Conservation (phyloP, 2,113 vertebrate genomes). For the Amazona guildingii region DNA sequence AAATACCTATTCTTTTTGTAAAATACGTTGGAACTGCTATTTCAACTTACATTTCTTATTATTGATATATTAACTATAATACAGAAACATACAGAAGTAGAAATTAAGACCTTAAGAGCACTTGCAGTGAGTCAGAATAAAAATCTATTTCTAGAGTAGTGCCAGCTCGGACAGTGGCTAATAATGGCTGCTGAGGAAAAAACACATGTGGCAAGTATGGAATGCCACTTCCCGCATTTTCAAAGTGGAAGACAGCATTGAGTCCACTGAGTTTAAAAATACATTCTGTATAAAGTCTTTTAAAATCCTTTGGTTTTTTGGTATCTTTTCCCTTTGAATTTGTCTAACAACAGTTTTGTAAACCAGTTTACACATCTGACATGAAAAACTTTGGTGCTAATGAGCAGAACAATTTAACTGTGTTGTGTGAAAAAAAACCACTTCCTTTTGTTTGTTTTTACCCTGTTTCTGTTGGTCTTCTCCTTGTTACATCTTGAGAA, state of each 20-base stretch:
- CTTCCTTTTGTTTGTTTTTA: not conserved
- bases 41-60: not conserved
- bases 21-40: not conserved
- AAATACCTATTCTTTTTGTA: not conserved
- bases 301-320: not conserved
- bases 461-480: not conserved
- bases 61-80: not conserved
- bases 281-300: not conserved
- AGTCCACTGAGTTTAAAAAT: not conserved
- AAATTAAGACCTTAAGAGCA: not conserved
- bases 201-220: not conserved
- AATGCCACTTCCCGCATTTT: slow-evolving; percentile 12
- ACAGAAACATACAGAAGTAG: not conserved
- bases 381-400: not conserved
- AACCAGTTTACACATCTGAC: not conserved
- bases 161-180: slow-evolving; percentile 1
- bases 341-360: not conserved
- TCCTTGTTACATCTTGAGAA: not conserved
- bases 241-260: not conserved
- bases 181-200: not conserved
- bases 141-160: not conserved
- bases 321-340: not conserved
- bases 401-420: not conserved
- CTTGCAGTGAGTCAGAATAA: slow-evolving; percentile 9
- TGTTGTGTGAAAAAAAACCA: not conserved